Conservation (phyloP, 1,140 invertebrate genomes). For the Trichonephila inaurata region DNA sequence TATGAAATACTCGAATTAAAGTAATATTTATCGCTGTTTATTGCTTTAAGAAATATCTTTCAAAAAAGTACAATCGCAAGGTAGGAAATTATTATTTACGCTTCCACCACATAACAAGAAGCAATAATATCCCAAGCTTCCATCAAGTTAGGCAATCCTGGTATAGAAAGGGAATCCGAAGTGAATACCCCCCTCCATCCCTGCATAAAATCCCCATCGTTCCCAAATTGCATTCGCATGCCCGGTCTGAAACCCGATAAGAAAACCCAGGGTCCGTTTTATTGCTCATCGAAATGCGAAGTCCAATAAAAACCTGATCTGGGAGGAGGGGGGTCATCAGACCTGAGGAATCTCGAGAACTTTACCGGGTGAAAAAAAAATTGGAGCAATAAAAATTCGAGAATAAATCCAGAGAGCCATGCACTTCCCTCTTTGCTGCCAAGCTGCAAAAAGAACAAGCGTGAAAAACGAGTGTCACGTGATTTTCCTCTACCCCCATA, state of each 20-base stretch:
- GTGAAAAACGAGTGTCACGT: slow-evolving; percentile 74
- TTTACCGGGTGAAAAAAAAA: slow-evolving; percentile 18
- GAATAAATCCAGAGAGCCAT: slow-evolving; percentile 63
- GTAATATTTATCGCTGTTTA: background rate
- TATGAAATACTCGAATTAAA: background rate
- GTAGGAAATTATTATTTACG: slow-evolving; percentile 5
- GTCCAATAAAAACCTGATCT: slow-evolving; percentile 74
- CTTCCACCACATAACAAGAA: background rate
- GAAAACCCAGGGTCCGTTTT: slow-evolving; percentile 64
- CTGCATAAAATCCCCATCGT: slow-evolving; percentile 52
- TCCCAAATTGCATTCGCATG: slow-evolving; percentile 48
- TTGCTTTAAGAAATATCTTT: background rate
- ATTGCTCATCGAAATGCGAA: slow-evolving; percentile 74
- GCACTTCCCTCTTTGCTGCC: slow-evolving; percentile 50
- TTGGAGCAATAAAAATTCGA: slow-evolving; percentile 60
- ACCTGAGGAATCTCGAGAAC: slow-evolving; percentile 51
- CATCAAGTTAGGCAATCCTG: background rate
- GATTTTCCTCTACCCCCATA: slow-evolving; percentile 54
- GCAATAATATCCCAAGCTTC: slow-evolving; percentile 5
- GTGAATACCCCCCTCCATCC: background rate
- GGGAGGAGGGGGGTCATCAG: slow-evolving; percentile 19
- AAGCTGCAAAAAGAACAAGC: slow-evolving; percentile 68
- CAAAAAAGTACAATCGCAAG: background rate
- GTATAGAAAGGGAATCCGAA: slow-evolving; percentile 29
- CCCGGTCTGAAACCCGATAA: slow-evolving; percentile 65